phyloP scores from a whole-genome alignment of 2,888 invertebrate genomes.

The Dicranocentrus wangi region DNA sequence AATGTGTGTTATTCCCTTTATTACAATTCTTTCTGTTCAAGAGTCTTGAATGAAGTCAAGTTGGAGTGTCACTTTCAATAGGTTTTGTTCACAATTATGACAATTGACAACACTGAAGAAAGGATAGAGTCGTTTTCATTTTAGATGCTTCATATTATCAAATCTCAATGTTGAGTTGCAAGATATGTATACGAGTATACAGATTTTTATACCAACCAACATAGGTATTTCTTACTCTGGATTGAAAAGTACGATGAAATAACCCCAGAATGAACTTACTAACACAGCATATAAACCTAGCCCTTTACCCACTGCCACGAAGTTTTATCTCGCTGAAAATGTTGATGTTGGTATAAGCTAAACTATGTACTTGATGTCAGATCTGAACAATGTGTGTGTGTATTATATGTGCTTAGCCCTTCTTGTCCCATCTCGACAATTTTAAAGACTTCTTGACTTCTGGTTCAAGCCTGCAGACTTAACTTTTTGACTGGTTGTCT shows the following conservation, averaged over 20 bases:
- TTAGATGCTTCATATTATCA: too few relatives aligned
- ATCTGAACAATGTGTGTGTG: neutral
- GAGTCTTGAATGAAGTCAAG: slow-evolving; percentile 39
- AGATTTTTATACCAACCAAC: neutral
- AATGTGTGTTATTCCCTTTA: slow-evolving; percentile 47
- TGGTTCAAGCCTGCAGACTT: neutral
- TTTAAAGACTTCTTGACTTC: slow-evolving; percentile 19
- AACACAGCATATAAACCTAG: neutral
- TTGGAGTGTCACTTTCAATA: slow-evolving; percentile 18
- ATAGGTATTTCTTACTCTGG: neutral
- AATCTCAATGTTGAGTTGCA: neutral
- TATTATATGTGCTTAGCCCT: neutral
- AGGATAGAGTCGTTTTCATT: too few relatives aligned
- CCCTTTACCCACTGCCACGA: neutral
- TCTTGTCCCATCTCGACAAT: neutral
- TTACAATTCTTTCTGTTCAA: slow-evolving; percentile 16
- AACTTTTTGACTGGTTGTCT: neutral
- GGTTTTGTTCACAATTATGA: neutral
- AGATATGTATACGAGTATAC: neutral
- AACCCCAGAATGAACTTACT: neutral
- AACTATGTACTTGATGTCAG: neutral
- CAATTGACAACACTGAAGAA: too few relatives aligned
- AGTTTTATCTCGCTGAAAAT: neutral
- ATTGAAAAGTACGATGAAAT: neutral
- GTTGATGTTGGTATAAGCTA: neutral